Base-by-base conservation (phyloP, 2,888 invertebrate species). In the Lithophane semibrunnea region DNA sequence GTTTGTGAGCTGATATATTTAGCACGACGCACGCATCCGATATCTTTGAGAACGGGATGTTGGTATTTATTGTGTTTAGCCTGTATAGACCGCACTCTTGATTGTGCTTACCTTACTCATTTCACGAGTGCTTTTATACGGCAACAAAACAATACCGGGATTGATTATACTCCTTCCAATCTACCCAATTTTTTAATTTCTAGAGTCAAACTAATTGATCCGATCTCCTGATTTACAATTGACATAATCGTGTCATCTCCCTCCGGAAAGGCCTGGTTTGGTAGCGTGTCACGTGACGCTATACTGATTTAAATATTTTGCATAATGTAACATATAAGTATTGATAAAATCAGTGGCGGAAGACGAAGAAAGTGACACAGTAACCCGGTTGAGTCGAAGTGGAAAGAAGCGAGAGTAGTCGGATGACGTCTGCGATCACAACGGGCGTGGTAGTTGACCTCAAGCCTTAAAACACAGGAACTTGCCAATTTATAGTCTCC, bases 351-450 rank as follows among this genome's bases (percentile, higher is more conserved):
- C 88, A 78, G 86, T 86, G 89, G 85, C 90, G 88, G 91, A 89
- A 90, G 80, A 89, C 88, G 93, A 95, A 93, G 95, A 95, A 96
- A 95, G 95, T 95, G 95, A 92, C 95, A 94, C 85, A 90, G 88
- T 94, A 91, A 94, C 95, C 94, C 87, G 90, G 87, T 94, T 95
- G 91, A 82, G 88, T 90, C 86, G 86, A 88, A 89, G 84, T 90
- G 89, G 88, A 91, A 92, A 91, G 89, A 92, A 94, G 93, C 93
- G 93, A 95, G 92, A 94, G 94, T 94, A 91, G 93, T 91, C 88
- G 86, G 84, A 88, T 92, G 92, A 93, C 91, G 92, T 92, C 85
- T 87, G 79, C 71, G 81, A 81, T 80, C 79, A 84, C 72, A 79
- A 80, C 80, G 68, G 79, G 77, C 73, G 79, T 79, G 80, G 80